Evolutionary conservation across 2,113 vertebrate genomes (phyloP), one percentile per base, ranked within the genome.

Genomic region (Caranx ignobilis): DNA sequence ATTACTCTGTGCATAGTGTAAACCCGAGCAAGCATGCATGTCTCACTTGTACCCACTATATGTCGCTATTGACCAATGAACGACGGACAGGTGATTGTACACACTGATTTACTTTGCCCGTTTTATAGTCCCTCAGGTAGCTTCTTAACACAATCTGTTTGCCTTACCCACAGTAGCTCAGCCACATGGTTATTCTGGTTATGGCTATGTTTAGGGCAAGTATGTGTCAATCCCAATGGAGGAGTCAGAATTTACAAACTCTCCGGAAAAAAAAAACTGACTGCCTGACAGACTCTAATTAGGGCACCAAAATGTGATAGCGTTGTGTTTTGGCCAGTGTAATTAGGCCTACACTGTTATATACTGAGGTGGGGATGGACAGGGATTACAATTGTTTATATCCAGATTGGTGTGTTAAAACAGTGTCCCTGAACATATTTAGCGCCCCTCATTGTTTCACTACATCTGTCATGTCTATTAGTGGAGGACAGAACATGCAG

Each of bases 11-110:
- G 15, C 15, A 18, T 1, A 47, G 11, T 4, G 32, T 60, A n/a
- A 67, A 81, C 64, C 78, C 50, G 2, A 47, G 21, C 11, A 21
- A 21, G 9, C 13, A 11, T 8, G 3, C 12, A 34, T 15, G 35
- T 31, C 32, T 68, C 2, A 15, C 10, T 8, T 70, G 3, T 63
- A 3, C 64, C 73, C 91, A 7, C 83, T 89, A 93, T 90, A 63
- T 85, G 92, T 62, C 86, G 54, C 75, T 57, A 60, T 11, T 66
- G 26, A 62, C 71, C 19, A 37, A 67, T 32, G 16, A 37, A 71
- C n/a, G 1, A 12, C 26, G 56, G 4, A 16, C 19, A 41, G 16
- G 2, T 15, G 39, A 41, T 2, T 2, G 39, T 10, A 9, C 8
- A 9, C 8, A 37, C 37, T 10, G 8, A 7, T 41, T 41, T 41